Evolutionary conservation across 35 echinoderm and acorn worm genomes (phyloP).

Genomic region (Apostichopus parvimensis): DNA sequence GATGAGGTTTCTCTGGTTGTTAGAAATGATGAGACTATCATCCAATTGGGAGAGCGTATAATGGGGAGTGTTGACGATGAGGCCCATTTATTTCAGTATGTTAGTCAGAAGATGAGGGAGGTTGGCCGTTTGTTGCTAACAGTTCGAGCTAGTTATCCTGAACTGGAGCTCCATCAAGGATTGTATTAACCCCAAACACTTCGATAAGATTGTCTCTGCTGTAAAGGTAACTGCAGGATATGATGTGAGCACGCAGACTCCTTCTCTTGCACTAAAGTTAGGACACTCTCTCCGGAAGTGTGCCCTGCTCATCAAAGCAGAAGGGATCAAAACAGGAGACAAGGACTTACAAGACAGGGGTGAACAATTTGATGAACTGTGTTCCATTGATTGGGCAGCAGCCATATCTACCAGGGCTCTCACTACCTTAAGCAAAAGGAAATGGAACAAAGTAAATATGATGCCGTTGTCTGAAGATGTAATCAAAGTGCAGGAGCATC

Average conservation of each 20-base stretch:
- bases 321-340: conserved; percentile 3
- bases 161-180: background rate
- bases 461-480: background rate
- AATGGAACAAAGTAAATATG: background rate
- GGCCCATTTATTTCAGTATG: conserved; percentile 32
- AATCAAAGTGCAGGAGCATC: background rate
- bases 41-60: conserved; percentile 48
- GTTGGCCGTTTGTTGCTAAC: conserved; percentile 41
- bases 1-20: conserved; percentile 41
- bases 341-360: background rate
- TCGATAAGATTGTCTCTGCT: conserved; percentile 39
- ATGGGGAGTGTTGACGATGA: background rate
- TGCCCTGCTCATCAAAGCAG: conserved; percentile 56
- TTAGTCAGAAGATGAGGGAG: conserved; percentile 78
- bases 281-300: conserved; percentile 65
- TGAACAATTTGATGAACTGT: background rate
- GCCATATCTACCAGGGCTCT: background rate
- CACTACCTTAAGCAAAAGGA: background rate
- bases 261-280: conserved; percentile 73
- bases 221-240: conserved; percentile 60
- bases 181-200: conserved; percentile 56
- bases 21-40: conserved; percentile 66
- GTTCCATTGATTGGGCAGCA: background rate
- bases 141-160: conserved; percentile 22
- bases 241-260: conserved; percentile 40